A percentile compares a stretch with the other conserved stretches of the same genome.
phyloP scores from a whole-genome alignment of 2,888 invertebrate species.

The Diplazon laetatorius region DNA sequence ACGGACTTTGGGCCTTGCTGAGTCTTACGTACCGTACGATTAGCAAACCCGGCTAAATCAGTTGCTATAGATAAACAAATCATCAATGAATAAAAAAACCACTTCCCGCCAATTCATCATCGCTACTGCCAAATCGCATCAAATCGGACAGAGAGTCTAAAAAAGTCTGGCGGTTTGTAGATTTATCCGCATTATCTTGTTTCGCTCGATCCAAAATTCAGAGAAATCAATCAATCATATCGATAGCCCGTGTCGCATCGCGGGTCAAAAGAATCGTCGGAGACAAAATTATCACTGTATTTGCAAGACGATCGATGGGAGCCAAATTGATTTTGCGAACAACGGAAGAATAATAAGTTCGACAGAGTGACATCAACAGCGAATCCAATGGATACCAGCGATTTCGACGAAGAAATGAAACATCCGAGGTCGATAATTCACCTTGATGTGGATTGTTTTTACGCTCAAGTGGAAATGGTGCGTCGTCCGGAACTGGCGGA shows the following conservation, averaged over 20 bases:
- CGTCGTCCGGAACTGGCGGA: slow-evolving; percentile 87
- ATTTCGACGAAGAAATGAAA: slow-evolving; percentile 72
- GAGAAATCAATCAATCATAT: no score
- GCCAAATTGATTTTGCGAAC: not conserved
- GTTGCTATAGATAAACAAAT: no score
- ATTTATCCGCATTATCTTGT: no score
- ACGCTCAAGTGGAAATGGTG: slow-evolving; percentile 93
- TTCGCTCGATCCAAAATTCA: no score
- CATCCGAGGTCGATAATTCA: slow-evolving; percentile 90
- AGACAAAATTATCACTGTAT: not conserved
- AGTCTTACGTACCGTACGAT: slow-evolving; percentile 14
- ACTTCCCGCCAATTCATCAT: not conserved
- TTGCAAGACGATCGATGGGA: not conserved
- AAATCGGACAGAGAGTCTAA: not conserved
- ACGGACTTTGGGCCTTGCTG: not conserved
- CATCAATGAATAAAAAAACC: not conserved
- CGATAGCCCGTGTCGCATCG: no score
- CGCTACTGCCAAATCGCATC: not conserved
- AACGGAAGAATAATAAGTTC: not conserved
- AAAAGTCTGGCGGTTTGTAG: not conserved
- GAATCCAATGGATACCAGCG: slow-evolving; percentile 76
- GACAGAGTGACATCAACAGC: not conserved
- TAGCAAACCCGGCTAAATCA: not conserved
- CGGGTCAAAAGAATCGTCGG: not conserved
- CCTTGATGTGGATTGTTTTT: slow-evolving; percentile 92